phyloP scores from a whole-genome alignment of 2,797 vertebrate genomes.

The Vipera latastei region DNA sequence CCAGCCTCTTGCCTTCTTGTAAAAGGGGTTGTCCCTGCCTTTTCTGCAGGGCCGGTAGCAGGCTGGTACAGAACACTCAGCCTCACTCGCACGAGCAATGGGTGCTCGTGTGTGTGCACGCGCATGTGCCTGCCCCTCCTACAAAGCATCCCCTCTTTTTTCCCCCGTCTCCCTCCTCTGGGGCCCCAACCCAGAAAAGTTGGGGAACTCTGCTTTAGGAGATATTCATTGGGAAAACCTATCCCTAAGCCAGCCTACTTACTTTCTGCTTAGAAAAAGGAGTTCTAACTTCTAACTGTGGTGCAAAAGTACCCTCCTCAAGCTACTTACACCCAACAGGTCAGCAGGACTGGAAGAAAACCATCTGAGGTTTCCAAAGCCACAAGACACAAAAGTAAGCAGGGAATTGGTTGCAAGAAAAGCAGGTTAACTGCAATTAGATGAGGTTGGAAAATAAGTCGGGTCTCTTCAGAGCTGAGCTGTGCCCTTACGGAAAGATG shows the following conservation, averaged over 20 bases:
- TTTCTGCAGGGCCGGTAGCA: too few species aligned
- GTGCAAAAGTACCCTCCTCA: constrained; percentile 7
- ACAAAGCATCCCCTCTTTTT: too few species aligned
- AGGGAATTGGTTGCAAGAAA: neutral
- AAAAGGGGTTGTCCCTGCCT: too few species aligned
- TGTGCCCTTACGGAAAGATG: neutral
- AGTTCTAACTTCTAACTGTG: neutral
- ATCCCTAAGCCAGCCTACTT: neutral
- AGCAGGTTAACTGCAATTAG: neutral
- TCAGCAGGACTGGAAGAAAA: neutral
- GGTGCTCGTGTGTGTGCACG: too few species aligned
- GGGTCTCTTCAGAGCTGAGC: neutral
- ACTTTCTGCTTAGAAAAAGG: constrained; percentile 17
- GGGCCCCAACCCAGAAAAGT: too few species aligned
- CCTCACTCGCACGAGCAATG: too few species aligned
- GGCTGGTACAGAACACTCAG: too few species aligned
- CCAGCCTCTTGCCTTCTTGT: too few species aligned
- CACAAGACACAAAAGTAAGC: neutral
- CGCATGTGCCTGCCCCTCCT: too few species aligned
- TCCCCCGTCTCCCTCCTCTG: too few species aligned
- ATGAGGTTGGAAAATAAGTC: neutral
- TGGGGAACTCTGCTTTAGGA: too few species aligned
- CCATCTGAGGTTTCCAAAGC: neutral
- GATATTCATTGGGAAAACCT: constrained; percentile 28
- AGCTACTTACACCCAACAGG: neutral